Conservation (phyloP, 2,888 invertebrate species). For the Macrosiphum euphorbiae region DNA sequence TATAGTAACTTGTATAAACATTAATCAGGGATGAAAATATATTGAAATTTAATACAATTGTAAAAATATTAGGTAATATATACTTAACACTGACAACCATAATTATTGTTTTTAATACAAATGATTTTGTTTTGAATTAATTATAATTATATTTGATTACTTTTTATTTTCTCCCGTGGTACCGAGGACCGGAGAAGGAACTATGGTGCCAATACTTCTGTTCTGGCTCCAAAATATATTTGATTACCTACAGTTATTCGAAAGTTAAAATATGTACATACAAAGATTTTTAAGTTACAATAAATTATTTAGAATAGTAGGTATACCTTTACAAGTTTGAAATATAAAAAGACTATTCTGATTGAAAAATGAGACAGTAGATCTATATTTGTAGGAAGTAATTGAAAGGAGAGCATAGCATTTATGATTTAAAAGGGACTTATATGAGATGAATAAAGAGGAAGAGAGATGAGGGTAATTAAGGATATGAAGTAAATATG, state of each 20-base stretch:
- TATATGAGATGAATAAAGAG: too few relatives aligned
- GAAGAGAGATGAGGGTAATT: not conserved
- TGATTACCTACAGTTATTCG: not conserved
- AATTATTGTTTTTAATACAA: not conserved
- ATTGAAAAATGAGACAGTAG: not conserved
- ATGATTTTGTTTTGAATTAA: not conserved
- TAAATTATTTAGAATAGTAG: not conserved
- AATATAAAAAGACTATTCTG: not conserved
- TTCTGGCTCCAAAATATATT: too few relatives aligned
- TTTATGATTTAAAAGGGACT: not conserved
- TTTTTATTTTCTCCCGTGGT: too few relatives aligned
- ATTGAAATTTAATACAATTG: not conserved
- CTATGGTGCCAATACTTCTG: too few relatives aligned
- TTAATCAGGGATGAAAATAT: not conserved
- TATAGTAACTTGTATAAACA: too few relatives aligned
- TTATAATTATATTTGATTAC: not conserved
- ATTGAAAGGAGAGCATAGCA: not conserved
- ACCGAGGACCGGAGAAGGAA: too few relatives aligned
- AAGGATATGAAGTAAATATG: not conserved
- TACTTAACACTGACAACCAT: not conserved
- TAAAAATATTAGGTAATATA: not conserved
- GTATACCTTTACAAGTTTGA: not conserved
- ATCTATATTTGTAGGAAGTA: not conserved
- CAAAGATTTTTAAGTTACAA: not conserved
- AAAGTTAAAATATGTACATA: not conserved